Evolutionary conservation across 2,888 invertebrate genomes (phyloP), one percentile per base, ranked within the genome.

Genomic region (Oscheius onirici): DNA sequence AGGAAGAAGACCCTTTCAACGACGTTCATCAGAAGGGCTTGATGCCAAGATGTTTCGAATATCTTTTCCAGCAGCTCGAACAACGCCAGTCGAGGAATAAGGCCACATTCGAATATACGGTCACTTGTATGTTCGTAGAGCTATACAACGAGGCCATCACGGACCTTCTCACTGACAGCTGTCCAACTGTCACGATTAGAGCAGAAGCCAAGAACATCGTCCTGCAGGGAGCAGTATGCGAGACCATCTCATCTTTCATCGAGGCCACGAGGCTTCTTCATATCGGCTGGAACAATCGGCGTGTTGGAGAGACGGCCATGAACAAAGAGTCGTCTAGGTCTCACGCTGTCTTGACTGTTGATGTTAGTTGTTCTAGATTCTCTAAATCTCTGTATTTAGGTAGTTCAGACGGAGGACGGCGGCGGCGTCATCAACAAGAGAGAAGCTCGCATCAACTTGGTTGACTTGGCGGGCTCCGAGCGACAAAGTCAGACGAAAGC

Each of bases 391-490:
- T 58, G 55, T 78, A 17, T 22, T 34, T 34, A 70, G 46, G 69
- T 80, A 6, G 54, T 60, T 55, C 78, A 88, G 85, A 85, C 87
- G 71, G 84, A 82, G 66, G 84, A 84, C 57, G 84, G 83, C 17
- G 87, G 85, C 17, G 74, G 68, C 11, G 78, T 89, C 11, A 83
- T 85, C 52, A 87, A 86, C 52, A 78, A 87, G 28, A 72, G 84
- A 52, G 77, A 78, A 2, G 88, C 89, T 0, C 86, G 89, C 88
- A 83, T 89, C 51, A 88, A 89, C 75, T 81, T 89, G 17, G 89
- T 89, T 2, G 89, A 89, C 78, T 76, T 89, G 63, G 89, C 89
- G 13, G 89, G 89, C 0, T 88, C 88, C 61, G 89, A 89, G 75
- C 76, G 89, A 55, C 89, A 89, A 76, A 87, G 87, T 49, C 88